These are phyloP conservation scores for Tarsius wallacei DNA, from an alignment of 2,797 vertebrate genomes.

Conservation along the genomic window DNA sequence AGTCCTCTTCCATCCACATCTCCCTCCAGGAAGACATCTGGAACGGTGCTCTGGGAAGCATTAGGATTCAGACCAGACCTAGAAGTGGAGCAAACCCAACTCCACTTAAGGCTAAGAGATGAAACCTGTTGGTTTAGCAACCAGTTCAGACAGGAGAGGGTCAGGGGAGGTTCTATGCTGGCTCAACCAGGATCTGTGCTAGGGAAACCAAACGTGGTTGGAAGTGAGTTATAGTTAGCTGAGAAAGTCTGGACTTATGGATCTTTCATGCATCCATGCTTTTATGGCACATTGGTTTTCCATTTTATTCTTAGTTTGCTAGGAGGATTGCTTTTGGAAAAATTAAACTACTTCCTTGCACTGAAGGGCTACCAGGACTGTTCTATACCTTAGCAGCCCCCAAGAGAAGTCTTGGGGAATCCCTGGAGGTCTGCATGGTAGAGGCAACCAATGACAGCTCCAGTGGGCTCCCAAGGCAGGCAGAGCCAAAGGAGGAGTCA, in stretches of 20 bases:
- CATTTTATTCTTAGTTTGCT: slow-evolving; percentile 11
- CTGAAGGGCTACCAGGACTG: neutral
- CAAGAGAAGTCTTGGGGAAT: neutral
- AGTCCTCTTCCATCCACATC: neutral
- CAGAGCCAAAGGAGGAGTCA: neutral
- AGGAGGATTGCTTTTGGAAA: slow-evolving; percentile 5
- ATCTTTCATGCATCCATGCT: neutral
- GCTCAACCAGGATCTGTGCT: neutral
- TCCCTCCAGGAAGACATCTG: neutral
- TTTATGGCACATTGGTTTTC: neutral
- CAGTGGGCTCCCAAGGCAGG: neutral
- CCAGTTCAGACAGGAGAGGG: neutral
- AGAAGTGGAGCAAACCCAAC: neutral
- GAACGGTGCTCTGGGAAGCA: neutral
- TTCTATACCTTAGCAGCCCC: neutral
- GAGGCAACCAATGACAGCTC: neutral
- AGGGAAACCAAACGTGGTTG: neutral
- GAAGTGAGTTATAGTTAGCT: neutral
- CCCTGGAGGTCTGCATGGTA: neutral
- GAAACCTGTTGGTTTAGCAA: neutral
- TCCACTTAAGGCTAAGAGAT: neutral
- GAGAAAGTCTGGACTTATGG: neutral
- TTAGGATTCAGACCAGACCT: neutral
- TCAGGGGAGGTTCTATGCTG: neutral
- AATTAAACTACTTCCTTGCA: neutral